Evolutionary conservation across 2,888 invertebrate genomes (phyloP), one percentile per base, ranked within the genome.

Genomic region (Tetropium fuscum): DNA sequence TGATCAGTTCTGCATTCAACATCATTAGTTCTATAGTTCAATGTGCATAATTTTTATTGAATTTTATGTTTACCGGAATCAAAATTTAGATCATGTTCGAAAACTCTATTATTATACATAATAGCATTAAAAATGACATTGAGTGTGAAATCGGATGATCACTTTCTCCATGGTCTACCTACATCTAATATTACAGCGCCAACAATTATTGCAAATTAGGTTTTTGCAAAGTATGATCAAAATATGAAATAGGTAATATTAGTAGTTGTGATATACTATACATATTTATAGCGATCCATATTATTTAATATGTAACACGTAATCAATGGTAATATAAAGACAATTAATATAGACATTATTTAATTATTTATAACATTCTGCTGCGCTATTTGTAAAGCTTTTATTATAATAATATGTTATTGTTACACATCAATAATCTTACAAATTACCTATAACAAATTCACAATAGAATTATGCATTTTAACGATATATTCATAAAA

Each of bases 111-210:
- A 40, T 40, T 51, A 40, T 38, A 7, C n/a, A n/a, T n/a, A 15
- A 34, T 48, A 19, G 19, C 8, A 25, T 25, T 18, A 25, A 25
- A 40, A 51, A 13, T 51, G 40, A 15, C 40, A 27, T 18, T 25
- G 22, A 51, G 51, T 40, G 51, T 51, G 40, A 51, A 51, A 51
- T 51, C 51, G 51, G 38, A 51, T 51, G 49, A 40, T 38, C 51
- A 51, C 51, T 40, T 51, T 51, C 40, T 15, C 38, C 15, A 4
- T 16, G 13, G 38, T 3, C 18, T 15, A 5, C 7, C 2, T 4
- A 13, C 11, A 7, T 3, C 18, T 18, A 40, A 40, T 51, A 25
- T 38, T 38, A 51, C 51, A 38, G 51, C 40, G 38, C 38, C 51
- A 40, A 51, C 38, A 51, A 51, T 40, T 38, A 51, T 40, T 38